phyloP scores from a whole-genome alignment of 2,113 vertebrate species.

The Sminthopsis crassicaudata region DNA sequence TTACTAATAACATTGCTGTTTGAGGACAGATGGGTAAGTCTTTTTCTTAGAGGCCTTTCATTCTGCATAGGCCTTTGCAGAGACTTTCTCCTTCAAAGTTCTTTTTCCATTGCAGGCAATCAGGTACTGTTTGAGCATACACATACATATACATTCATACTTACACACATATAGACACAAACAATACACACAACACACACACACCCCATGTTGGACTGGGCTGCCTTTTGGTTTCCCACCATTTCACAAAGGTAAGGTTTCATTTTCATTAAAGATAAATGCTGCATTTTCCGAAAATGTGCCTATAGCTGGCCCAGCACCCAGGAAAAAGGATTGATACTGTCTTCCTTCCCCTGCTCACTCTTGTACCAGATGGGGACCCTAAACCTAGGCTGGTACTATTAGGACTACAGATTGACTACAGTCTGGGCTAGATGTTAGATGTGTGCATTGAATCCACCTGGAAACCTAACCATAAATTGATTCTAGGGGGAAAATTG shows the following conservation, averaged over 20 bases:
- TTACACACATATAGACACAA: neutral
- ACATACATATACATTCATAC: neutral
- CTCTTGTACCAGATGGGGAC: neutral
- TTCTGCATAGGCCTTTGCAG: neutral
- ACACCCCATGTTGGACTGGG: neutral
- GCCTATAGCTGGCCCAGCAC: neutral
- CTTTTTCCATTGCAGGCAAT: constrained; percentile 13
- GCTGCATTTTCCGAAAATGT: neutral
- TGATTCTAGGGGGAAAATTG: constrained; percentile 9
- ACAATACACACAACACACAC: neutral
- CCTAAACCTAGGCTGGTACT: neutral
- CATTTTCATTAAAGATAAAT: neutral
- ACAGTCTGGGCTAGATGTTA: neutral
- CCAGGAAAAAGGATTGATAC: neutral
- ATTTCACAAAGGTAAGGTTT: neutral
- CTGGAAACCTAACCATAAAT: neutral
- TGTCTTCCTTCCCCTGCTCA: neutral
- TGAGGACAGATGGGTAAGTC: neutral
- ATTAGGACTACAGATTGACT: neutral
- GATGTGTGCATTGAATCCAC: neutral
- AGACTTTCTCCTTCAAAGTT: neutral
- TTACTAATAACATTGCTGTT: neutral
- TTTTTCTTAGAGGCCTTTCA: neutral
- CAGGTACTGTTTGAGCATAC: neutral
- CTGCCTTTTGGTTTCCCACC: neutral